Base-by-base conservation (phyloP, 1,140 invertebrate species). In the Archivesica marissinica region DNA sequence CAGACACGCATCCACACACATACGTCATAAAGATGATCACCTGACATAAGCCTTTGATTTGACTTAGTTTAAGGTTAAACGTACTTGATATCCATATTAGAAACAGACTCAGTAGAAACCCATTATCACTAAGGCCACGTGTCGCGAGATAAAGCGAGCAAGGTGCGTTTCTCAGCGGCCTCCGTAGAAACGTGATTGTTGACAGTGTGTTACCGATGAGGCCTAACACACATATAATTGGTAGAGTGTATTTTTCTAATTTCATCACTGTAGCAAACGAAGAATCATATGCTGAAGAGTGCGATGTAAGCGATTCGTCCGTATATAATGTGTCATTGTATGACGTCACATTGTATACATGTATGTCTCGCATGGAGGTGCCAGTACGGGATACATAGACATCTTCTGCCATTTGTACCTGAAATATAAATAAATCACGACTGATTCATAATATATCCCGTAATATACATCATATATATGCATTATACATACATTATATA, bases 31-130 rank as follows among this genome's bases (percentile, higher is more conserved):
- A 82, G 15, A 82, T 74, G 6, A 54, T 82, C n/a, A 47, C 23
- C 52, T 82, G 79, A 28, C 79, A 82, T 17, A 82, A 66, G 6
- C 64, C 79, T 82, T 70, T 82, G 23, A 82, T 52, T 82, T 72
- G 66, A 44, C 79, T 82, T 0, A 82, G 66, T 15, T 35, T 47
- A n/a, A 82, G 35, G 11, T 82, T 25, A 38, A 82, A 82, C 20
- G 68, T 82, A 59, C 79, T 74, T 2, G 79, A 82, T 20, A 52
- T 33, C 79, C 79, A 82, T 11, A 50, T 74, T 6, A 82, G 17
- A 47, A 82, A 39, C 33, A 82, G 13, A 59, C 79, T 72, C 0
- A 59, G 25, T 4, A 82, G 38, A 39, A 82, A 82, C 11, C 79
- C 79, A 59, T 70, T 82, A 39, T 82, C 79, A 44, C 79, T 82